A percentile compares a stretch with the other conserved stretches of the same genome.
These are phyloP conservation scores for Apamea sordens DNA, from an alignment of 2,888 invertebrate genomes.

Conservation along the genomic window DNA sequence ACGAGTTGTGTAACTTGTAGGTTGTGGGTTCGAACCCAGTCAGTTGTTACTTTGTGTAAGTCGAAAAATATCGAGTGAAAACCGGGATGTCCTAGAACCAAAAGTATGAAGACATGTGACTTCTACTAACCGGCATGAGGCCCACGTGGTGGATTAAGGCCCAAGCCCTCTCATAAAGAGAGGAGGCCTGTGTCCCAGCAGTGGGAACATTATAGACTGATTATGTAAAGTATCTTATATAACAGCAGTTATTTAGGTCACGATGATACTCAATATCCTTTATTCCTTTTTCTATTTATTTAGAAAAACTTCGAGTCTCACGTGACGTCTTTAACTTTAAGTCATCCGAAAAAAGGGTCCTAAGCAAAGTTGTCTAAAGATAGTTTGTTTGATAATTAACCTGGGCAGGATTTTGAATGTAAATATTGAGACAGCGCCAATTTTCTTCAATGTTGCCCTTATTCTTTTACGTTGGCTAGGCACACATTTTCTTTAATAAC, in stretches of 20 bases:
- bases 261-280: neutral
- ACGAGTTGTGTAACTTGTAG: too few relatives aligned
- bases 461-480: neutral
- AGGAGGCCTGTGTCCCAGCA: too few relatives aligned
- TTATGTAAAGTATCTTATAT: too few relatives aligned
- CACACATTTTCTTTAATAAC: neutral
- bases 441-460: neutral
- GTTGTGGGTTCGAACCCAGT: too few relatives aligned
- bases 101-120: too few relatives aligned
- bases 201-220: too few relatives aligned
- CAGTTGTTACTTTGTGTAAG: too few relatives aligned
- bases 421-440: neutral
- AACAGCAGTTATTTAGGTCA: neutral
- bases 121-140: too few relatives aligned
- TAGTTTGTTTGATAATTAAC: slow-evolving; percentile 24
- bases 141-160: too few relatives aligned
- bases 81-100: too few relatives aligned
- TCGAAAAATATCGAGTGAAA: too few relatives aligned
- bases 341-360: neutral
- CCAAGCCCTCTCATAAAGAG: too few relatives aligned
- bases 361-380: slow-evolving; percentile 1
- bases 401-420: neutral
- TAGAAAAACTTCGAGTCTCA: neutral
- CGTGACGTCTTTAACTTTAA: neutral
- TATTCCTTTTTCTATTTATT: neutral